Conservation (phyloP, 1,140 invertebrate species). For the Aphaenogaster rudis region DNA sequence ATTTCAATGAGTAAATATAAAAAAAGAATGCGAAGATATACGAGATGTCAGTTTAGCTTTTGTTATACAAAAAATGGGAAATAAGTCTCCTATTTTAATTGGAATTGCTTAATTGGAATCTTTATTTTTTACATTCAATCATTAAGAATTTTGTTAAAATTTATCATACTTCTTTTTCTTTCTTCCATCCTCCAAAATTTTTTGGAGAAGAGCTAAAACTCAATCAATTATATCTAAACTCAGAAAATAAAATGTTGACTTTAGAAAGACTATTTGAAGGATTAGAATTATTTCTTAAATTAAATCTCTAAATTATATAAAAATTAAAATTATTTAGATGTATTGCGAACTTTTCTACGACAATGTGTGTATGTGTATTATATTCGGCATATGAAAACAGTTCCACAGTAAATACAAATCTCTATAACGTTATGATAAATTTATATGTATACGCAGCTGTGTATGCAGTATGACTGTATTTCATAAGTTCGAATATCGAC, state of each 20-base stretch:
- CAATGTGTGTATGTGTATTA: background rate
- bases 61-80: background rate
- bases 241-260: background rate
- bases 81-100: background rate
- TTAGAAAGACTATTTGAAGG: background rate
- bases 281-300: background rate
- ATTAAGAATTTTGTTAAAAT: background rate
- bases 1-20: background rate
- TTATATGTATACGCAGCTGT: background rate
- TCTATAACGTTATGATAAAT: constrained; percentile 8
- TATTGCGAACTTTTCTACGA: background rate
- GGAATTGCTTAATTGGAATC: background rate
- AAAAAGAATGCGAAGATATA: background rate
- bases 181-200: background rate
- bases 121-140: background rate
- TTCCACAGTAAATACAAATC: background rate
- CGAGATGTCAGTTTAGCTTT: background rate
- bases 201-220: background rate
- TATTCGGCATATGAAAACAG: background rate
- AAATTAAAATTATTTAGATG: background rate
- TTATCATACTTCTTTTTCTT: background rate
- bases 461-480: constrained; percentile 4
- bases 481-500: background rate
- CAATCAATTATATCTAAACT: background rate
- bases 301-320: background rate